These are phyloP conservation scores for Anoplopoma fimbria DNA, from an alignment of 2,113 vertebrate genomes.

Conservation along the genomic window DNA sequence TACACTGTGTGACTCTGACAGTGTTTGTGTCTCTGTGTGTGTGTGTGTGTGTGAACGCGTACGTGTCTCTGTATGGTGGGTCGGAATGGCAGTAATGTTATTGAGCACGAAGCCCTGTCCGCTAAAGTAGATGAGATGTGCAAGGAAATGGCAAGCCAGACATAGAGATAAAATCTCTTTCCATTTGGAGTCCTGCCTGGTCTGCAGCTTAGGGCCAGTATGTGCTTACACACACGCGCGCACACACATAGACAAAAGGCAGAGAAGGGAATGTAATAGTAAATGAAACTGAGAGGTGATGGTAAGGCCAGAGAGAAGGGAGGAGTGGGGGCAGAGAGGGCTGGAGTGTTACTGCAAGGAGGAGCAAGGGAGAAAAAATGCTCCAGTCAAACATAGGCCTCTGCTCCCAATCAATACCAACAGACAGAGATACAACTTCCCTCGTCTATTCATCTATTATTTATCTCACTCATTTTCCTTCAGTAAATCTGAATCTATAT, in stretches of 20 bases:
- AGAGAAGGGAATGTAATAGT: conserved; percentile 60
- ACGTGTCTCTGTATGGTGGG: conserved; percentile 27
- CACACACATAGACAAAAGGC: conserved; percentile 15
- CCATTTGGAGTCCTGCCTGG: conserved; percentile 74
- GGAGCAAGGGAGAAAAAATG: conserved; percentile 67
- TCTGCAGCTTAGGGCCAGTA: conserved; percentile 52
- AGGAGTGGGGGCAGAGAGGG: conserved; percentile 10
- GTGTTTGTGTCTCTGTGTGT: conserved; percentile 23
- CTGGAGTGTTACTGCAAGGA: conserved; percentile 52
- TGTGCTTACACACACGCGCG: conserved; percentile 27
- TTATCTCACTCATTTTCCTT: conserved; percentile 17
- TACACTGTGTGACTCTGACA: conserved; percentile 40
- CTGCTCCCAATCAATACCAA: conserved; percentile 68
- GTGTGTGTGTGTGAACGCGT: neutral
- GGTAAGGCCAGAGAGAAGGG: conserved; percentile 44
- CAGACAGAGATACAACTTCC: conserved; percentile 50
- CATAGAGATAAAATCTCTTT: conserved; percentile 77
- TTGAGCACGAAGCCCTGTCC: conserved; percentile 64
- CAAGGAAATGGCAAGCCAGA: conserved; percentile 76
- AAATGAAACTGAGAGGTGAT: conserved; percentile 66
- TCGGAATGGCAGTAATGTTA: conserved; percentile 61
- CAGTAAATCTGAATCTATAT: neutral
- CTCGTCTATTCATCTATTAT: conserved; percentile 51
- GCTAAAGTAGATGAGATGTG: conserved; percentile 73
- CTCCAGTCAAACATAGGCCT: conserved; percentile 38